These are phyloP conservation scores for Hoplodrina ambigua DNA, from an alignment of 2,888 invertebrate genomes.

Conservation along the genomic window DNA sequence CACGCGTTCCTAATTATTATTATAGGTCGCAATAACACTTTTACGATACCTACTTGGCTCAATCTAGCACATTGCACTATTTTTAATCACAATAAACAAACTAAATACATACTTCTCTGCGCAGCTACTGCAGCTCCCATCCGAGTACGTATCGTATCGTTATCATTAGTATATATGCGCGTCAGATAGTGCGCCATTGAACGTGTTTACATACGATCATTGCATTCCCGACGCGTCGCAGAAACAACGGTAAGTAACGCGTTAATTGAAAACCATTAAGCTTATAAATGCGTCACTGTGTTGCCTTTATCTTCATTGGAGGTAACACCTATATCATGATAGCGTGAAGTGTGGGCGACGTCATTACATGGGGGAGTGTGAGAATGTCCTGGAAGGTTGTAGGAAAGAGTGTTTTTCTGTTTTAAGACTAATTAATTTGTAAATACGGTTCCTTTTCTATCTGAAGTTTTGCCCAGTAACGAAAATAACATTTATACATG, in stretches of 20 bases:
- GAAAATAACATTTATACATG: too few species aligned
- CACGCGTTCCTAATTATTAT: too few species aligned
- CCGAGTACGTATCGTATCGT: conserved; percentile 10
- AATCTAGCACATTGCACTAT: conserved; percentile 5
- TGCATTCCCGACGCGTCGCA: conserved; percentile 53
- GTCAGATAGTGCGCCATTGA: conserved; percentile 46
- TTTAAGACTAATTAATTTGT: too few species aligned
- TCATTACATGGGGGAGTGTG: conserved; percentile 55
- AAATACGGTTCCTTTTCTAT: too few species aligned
- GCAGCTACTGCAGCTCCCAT: conserved; percentile 5
- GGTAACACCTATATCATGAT: conserved; percentile 63
- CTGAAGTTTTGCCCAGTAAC: too few species aligned
- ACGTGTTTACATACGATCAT: conserved; percentile 61
- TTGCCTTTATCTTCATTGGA: conserved; percentile 62
- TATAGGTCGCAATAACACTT: too few species aligned
- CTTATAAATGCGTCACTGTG: conserved; percentile 55
- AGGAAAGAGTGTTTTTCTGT: neutral
- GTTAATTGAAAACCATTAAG: conserved; percentile 77
- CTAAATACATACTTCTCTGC: conserved; percentile 12
- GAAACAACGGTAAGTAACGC: conserved; percentile 63
- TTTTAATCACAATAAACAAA: conserved; percentile 26
- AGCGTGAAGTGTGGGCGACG: conserved; percentile 53
- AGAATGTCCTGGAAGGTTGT: conserved; percentile 21
- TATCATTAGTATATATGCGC: conserved; percentile 61
- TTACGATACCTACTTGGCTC: too few species aligned